Evolutionary conservation across 2,113 vertebrate species (phyloP), one percentile per base, ranked within the genome.

Genomic region (Microcebus ravelobensis): DNA sequence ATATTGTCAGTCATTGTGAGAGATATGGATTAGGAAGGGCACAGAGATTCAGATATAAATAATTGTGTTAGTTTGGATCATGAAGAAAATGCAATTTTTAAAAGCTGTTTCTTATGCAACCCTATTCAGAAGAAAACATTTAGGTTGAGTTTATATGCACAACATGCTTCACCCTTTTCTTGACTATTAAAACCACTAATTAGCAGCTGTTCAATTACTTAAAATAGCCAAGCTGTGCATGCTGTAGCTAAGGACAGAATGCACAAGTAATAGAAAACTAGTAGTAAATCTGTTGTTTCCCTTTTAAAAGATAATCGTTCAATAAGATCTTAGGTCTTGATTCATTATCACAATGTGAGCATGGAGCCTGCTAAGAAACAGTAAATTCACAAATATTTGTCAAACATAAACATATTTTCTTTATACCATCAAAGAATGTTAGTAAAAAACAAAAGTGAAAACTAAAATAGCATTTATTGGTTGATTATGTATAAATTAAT

Each of bases 161-260:
- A 86, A 71, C 34, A 48, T 67, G 63, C 57, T 94, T 71, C 76
- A 29, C 48, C 50, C 80, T 94, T 84, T 87, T 39, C 86, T 81
- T 91, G 50, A 87, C 91, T 95, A 91, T 91, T 71, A 93, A 86
- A 97, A 67, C 31, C 52, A 89, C 77, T 87, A 82, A 96, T 97
- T 92, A 89, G 34, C 87, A 94, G 68, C 79, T 97, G 63, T 94
- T 95, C 25, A 6, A 65, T 95, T 88, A 55, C 88, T 94, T 89
- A 87, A 91, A 95, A 95, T 70, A 89, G 68, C 71, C 68, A 96
- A 94, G 48, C 50, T 93, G 74, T 83, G n/a, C 12, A 70, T 83
- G 36, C n/a, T 73, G 25, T 63, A 61, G 73, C 88, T 93, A 84
- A 93, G 68, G 39, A 94, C n/a, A 84, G 52, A 93, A 87, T 71